Conservation (phyloP, 2,888 invertebrate species). For the Macropis europaea region DNA sequence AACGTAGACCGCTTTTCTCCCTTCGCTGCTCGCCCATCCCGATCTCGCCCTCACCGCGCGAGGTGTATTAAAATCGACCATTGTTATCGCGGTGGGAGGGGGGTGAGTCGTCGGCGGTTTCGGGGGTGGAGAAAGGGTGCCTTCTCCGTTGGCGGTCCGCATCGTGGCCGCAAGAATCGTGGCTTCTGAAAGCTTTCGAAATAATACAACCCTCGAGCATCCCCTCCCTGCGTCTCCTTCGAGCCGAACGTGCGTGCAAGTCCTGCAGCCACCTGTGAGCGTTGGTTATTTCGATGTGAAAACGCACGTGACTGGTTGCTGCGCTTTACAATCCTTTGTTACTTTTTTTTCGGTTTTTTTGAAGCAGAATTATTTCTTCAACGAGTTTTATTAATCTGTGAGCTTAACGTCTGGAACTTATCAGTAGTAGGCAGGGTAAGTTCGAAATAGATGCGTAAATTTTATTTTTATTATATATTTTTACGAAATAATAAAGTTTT, state of each 20-base stretch:
- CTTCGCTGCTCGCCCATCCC: constrained; percentile 19
- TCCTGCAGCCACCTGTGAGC: constrained; percentile 55
- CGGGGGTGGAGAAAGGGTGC: constrained; percentile 11
- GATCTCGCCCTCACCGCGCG: constrained; percentile 31
- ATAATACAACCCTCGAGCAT: constrained; percentile 56
- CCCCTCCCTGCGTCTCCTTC: not conserved
- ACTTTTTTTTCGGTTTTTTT: not conserved
- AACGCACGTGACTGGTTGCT: constrained; percentile 29
- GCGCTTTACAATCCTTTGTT: not conserved
- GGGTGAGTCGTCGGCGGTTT: constrained; percentile 21
- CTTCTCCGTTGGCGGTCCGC: constrained; percentile 57
- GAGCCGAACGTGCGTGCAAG: constrained; percentile 6
- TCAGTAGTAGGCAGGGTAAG: too few relatives aligned
- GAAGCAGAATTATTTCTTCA: too few relatives aligned
- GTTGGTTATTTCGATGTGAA: constrained; percentile 29
- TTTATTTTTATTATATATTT: too few relatives aligned
- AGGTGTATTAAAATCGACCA: constrained; percentile 71
- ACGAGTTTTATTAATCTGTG: too few relatives aligned
- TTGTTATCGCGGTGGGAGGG: constrained; percentile 56
- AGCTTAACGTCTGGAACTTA: too few relatives aligned
- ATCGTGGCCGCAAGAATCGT: constrained; percentile 67
- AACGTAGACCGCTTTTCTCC: constrained; percentile 46
- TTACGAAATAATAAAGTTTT: too few relatives aligned
- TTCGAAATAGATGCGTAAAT: too few relatives aligned
- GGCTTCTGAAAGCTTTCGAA: constrained; percentile 64